Evolutionary conservation across 2,888 invertebrate species (phyloP).

Genomic region (Lagria hirta): DNA sequence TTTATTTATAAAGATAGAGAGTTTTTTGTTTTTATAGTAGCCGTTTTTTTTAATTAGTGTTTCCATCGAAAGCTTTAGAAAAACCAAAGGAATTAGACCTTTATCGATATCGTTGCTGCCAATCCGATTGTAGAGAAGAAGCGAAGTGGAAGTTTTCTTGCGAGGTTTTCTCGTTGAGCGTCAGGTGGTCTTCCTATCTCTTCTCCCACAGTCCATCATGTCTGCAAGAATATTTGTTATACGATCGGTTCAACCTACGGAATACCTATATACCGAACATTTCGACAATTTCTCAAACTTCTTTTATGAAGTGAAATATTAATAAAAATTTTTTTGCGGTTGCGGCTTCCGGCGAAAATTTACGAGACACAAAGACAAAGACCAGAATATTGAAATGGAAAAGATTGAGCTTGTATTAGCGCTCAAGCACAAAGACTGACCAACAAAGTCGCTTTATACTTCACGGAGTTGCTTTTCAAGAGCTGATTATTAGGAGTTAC

Average conservation of each 20-base stretch:
- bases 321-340: constrained; percentile 22
- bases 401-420: too few relatives aligned
- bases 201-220: constrained; percentile 51
- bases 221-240: constrained; percentile 44
- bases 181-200: constrained; percentile 45
- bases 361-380: constrained; percentile 17
- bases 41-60: too few relatives aligned
- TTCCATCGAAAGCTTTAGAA: too few relatives aligned
- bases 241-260: constrained; percentile 40
- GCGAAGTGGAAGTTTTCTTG: constrained; percentile 37
- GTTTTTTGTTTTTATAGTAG: too few relatives aligned
- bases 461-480: too few relatives aligned
- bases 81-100: constrained; percentile 10
- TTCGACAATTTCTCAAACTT: constrained; percentile 42
- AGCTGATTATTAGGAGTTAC: too few relatives aligned
- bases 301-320: constrained; percentile 27
- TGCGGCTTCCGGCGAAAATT: constrained; percentile 13
- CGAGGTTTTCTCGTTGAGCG: constrained; percentile 34
- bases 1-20: too few relatives aligned
- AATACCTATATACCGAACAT: constrained; percentile 38
- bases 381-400: constrained; percentile 11
- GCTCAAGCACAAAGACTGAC: too few relatives aligned
- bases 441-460: too few relatives aligned
- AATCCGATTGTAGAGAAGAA: constrained; percentile 40
- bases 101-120: constrained; percentile 35